Evolutionary conservation across 2,888 invertebrate species (phyloP).

Genomic region (Belgica antarctica): DNA sequence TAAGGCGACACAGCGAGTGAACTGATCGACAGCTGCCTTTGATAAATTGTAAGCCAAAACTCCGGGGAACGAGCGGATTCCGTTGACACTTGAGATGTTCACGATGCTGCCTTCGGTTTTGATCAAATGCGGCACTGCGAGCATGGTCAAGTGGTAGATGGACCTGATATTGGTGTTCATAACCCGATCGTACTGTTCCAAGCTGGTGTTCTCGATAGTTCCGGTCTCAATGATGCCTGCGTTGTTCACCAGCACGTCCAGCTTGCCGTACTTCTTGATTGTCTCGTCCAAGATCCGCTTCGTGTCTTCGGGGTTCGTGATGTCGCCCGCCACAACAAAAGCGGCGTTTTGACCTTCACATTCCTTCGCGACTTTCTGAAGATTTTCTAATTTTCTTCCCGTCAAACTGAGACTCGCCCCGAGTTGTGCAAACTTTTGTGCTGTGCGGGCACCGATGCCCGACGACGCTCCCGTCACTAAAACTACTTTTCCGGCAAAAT

Average conservation of each 20-base stretch:
- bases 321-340: conserved; percentile 65
- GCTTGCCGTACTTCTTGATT: conserved; percentile 68
- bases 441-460: conserved; percentile 73
- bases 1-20: conserved; percentile 69
- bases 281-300: conserved; percentile 70
- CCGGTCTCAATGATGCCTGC: conserved; percentile 84
- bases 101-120: conserved; percentile 79
- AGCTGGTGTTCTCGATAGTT: conserved; percentile 72
- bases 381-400: conserved; percentile 65
- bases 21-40: conserved; percentile 70
- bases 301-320: conserved; percentile 71
- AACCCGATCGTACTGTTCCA: conserved; percentile 78
- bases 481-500: conserved; percentile 62
- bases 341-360: conserved; percentile 59
- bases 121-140: conserved; percentile 77
- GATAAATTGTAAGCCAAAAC: conserved; percentile 68
- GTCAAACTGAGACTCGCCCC: conserved; percentile 64
- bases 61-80: conserved; percentile 64
- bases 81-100: conserved; percentile 83
- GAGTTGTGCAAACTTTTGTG: conserved; percentile 65
- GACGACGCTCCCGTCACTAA: conserved; percentile 70
- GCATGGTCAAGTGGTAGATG: conserved; percentile 71
- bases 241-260: conserved; percentile 86
- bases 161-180: conserved; percentile 82
- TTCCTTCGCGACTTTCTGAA: conserved; percentile 62